phyloP scores from a whole-genome alignment of 2,113 vertebrate species.

The Emydura subglobosa region DNA sequence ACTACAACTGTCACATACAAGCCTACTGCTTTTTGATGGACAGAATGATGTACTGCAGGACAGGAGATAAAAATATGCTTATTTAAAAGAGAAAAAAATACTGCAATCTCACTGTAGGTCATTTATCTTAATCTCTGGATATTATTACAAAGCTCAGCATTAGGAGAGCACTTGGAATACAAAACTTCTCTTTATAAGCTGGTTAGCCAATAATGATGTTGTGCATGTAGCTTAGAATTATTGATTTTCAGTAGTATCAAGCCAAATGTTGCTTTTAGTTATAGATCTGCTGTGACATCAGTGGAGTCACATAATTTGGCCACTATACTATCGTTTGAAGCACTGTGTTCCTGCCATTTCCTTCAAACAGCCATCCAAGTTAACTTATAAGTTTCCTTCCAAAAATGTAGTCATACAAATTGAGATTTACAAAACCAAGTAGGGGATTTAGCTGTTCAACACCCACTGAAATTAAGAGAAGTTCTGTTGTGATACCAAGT shows the following conservation, averaged over 20 bases:
- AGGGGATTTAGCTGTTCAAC: not conserved
- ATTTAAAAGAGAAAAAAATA: not conserved
- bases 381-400: not conserved
- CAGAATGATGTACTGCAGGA: not conserved
- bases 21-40: not conserved
- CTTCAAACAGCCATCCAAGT: not conserved
- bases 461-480: not conserved
- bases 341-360: not conserved
- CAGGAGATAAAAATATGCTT: not conserved
- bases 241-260: not conserved
- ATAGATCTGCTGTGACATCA: not conserved
- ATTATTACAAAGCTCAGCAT: constrained; percentile 10
- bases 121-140: not conserved
- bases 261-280: not conserved
- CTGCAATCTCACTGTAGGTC: not conserved
- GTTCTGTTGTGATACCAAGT: not conserved
- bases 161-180: not conserved
- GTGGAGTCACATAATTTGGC: not conserved
- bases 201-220: not conserved
- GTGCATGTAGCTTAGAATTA: constrained; percentile 1
- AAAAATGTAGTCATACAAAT: not conserved
- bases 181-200: not conserved
- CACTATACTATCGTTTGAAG: not conserved
- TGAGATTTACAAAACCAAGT: not conserved
- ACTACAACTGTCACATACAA: fast-evolving